Percentiles rank a stretch among this genome's conserved stretches.
phyloP scores from a whole-genome alignment of 92 coral and sea anemone species.

The Zoanthus solanderi region DNA sequence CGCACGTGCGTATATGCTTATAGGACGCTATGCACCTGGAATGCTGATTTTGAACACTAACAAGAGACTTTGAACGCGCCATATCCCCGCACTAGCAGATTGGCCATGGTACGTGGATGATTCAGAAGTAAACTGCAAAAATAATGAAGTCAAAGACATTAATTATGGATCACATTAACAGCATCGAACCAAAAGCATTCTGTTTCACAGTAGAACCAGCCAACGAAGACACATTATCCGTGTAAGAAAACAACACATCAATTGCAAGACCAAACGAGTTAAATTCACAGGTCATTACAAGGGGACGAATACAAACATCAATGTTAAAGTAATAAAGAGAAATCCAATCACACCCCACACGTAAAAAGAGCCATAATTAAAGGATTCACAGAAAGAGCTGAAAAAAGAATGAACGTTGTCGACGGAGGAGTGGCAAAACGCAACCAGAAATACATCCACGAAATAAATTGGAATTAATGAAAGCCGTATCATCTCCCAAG shows the following conservation, averaged over 20 bases:
- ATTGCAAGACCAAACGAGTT: neutral
- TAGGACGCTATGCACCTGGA: too few relatives aligned
- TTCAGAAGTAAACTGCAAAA: slow-evolving; percentile 26
- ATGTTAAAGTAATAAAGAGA: neutral
- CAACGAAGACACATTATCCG: slow-evolving; percentile 16
- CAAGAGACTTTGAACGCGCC: too few relatives aligned
- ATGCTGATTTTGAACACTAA: too few relatives aligned
- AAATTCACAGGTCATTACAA: neutral
- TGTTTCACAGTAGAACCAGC: slow-evolving; percentile 18
- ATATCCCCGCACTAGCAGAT: slow-evolving; percentile 35
- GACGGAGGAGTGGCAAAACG: too few relatives aligned
- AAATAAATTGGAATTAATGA: too few relatives aligned
- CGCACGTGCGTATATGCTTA: too few relatives aligned
- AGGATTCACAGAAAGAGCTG: too few relatives aligned
- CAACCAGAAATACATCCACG: too few relatives aligned
- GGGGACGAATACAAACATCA: slow-evolving; percentile 1
- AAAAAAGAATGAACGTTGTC: too few relatives aligned
- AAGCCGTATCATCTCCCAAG: too few relatives aligned
- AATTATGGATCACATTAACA: slow-evolving; percentile 15
- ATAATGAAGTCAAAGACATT: slow-evolving; percentile 8
- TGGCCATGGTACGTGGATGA: slow-evolving; percentile 47
- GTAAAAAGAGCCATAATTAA: too few relatives aligned
- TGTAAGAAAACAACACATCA: neutral
- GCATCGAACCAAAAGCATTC: slow-evolving; percentile 25
- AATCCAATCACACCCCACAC: too few relatives aligned